These are phyloP conservation scores for Poecile atricapillus DNA, from an alignment of 2,113 vertebrate species.

Conservation along the genomic window DNA sequence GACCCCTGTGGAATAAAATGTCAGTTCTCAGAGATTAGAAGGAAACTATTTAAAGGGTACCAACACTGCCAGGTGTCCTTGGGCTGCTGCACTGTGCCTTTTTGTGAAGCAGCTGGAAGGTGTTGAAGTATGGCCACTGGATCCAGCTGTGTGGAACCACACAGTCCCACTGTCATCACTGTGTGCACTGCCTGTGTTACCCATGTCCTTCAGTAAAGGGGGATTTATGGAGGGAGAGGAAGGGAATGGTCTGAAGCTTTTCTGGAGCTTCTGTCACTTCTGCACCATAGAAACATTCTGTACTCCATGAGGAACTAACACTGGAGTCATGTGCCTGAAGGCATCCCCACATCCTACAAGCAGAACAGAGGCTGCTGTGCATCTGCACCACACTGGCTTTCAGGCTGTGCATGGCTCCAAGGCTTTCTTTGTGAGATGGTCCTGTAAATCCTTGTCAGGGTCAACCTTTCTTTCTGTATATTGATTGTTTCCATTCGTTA, in stretches of 20 bases:
- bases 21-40: neutral
- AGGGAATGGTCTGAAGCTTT: neutral
- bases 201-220: fast-evolving
- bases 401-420: neutral
- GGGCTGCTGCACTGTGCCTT: neutral
- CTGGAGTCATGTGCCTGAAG: neutral
- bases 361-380: neutral
- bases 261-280: neutral
- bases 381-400: neutral
- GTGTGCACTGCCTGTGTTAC: neutral
- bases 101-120: neutral
- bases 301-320: neutral
- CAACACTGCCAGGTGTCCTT: neutral
- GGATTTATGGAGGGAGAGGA: neutral
- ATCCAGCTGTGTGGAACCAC: neutral
- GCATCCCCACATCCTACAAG: neutral
- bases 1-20: neutral
- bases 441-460: neutral
- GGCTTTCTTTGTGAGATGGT: neutral
- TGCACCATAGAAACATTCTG: neutral
- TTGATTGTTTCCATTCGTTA: neutral
- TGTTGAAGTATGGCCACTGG: neutral
- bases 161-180: neutral
- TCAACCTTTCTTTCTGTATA: neutral
- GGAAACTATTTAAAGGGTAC: neutral